phyloP scores from a whole-genome alignment of 1,140 invertebrate species.

The Cataglyphis hispanica region DNA sequence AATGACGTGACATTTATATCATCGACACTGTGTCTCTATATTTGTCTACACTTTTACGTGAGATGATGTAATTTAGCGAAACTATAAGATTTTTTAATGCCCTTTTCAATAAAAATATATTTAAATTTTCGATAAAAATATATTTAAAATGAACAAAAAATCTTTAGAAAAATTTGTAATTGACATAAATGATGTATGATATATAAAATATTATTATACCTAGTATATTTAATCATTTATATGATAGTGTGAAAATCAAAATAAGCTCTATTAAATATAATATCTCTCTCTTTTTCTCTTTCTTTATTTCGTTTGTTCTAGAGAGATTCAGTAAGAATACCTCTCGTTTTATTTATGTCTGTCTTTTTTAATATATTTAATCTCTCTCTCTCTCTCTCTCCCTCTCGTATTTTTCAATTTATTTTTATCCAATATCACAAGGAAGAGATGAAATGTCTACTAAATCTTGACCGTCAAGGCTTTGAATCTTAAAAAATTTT shows the following conservation, averaged over 20 bases:
- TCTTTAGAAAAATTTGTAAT: neutral
- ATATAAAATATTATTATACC: neutral
- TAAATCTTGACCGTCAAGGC: neutral
- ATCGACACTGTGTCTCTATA: neutral
- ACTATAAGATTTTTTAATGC: neutral
- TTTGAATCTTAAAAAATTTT: neutral
- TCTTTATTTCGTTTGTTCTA: neutral
- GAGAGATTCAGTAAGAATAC: neutral
- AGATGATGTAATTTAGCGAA: slow-evolving; percentile 23
- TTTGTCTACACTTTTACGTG: neutral
- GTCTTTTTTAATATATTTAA: slow-evolving; percentile 4
- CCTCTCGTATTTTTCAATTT: neutral
- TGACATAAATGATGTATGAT: neutral
- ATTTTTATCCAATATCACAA: neutral
- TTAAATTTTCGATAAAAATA: neutral
- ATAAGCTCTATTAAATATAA: slow-evolving; percentile 17
- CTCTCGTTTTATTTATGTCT: slow-evolving; percentile 14
- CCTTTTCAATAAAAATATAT: neutral
- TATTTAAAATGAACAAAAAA: neutral
- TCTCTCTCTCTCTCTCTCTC: no score
- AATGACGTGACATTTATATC: slow-evolving; percentile 22
- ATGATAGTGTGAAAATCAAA: neutral
- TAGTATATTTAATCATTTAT: slow-evolving; percentile 5
- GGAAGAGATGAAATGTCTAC: neutral
- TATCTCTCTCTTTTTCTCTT: neutral